A percentile compares a stretch with the other conserved stretches of the same genome.
These are phyloP conservation scores for Drosophila ochracea DNA, from an alignment of 2,888 invertebrate species.

Conservation along the genomic window DNA sequence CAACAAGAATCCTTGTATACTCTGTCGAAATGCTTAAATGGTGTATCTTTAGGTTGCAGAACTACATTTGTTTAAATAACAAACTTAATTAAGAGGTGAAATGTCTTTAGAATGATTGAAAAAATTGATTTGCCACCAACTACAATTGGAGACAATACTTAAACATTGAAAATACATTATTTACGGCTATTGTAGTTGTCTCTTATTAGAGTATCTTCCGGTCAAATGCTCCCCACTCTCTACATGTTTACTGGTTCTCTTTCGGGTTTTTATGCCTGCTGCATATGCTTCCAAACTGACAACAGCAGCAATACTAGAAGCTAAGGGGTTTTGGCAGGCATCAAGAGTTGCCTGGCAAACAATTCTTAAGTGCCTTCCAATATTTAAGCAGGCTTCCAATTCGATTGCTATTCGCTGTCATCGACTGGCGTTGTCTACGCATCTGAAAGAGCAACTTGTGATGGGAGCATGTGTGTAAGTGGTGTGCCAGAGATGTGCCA, in stretches of 20 bases:
- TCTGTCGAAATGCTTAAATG: constrained; percentile 9
- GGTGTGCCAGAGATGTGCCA: not conserved
- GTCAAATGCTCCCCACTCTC: not conserved
- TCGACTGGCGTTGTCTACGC: constrained; percentile 66
- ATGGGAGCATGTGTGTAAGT: not conserved
- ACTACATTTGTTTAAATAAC: too few relatives aligned
- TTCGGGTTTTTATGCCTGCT: constrained; percentile 56
- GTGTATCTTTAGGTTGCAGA: not conserved
- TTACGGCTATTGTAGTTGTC: not conserved
- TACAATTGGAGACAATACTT: not conserved
- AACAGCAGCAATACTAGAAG: constrained; percentile 29
- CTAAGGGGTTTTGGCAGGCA: constrained; percentile 55
- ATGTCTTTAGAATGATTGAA: not conserved
- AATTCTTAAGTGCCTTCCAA: constrained; percentile 73
- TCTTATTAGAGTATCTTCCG: constrained; percentile 4
- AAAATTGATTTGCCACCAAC: not conserved
- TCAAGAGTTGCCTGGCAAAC: constrained; percentile 58
- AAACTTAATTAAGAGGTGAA: not conserved
- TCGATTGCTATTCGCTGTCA: constrained; percentile 72
- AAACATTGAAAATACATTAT: not conserved
- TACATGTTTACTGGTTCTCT: constrained; percentile 18
- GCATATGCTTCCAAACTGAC: constrained; percentile 44
- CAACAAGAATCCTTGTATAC: constrained; percentile 33
- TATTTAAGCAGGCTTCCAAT: constrained; percentile 72
- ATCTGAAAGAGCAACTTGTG: constrained; percentile 45